phyloP scores from a whole-genome alignment of 2,797 vertebrate species.

The Myoxocephalus aenaeus region DNA sequence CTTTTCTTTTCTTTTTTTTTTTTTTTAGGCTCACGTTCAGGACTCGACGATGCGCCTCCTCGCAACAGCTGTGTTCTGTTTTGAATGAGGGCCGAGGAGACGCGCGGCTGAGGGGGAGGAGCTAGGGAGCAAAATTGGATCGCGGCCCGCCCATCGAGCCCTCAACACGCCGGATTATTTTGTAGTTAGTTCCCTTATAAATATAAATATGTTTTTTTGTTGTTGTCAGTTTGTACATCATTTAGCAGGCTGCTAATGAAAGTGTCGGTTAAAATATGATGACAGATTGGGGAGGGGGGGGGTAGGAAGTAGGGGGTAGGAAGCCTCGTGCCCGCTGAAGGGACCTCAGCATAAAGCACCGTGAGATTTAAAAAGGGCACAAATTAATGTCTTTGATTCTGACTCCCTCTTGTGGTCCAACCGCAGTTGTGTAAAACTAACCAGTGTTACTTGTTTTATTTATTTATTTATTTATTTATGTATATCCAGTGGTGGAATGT shows the following conservation, averaged over 20 bases:
- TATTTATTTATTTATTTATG: too few species aligned
- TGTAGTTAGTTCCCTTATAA: neutral
- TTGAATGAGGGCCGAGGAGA: constrained; percentile 83
- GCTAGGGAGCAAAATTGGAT: constrained; percentile 20
- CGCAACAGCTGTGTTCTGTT: constrained; percentile 84
- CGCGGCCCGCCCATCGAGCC: neutral
- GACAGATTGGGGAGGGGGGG: neutral
- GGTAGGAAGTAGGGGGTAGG: too few species aligned
- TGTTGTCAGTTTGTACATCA: too few species aligned
- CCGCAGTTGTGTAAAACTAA: too few species aligned
- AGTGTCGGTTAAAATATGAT: neutral
- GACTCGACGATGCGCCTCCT: constrained; percentile 60
- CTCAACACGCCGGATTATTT: neutral
- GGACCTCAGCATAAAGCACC: neutral
- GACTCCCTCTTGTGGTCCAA: constrained; percentile 60
- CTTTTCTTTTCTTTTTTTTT: too few species aligned
- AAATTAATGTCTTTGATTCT: constrained; percentile 46
- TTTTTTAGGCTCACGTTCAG: constrained; percentile 30
- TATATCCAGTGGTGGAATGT: neutral
- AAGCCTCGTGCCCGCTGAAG: neutral
- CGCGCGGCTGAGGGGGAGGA: constrained; percentile 76
- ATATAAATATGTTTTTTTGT: neutral
- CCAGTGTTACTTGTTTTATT: neutral
- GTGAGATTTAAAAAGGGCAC: constrained; percentile 29
- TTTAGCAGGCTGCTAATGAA: neutral